Base-by-base conservation (phyloP, 2,113 vertebrate species). In the Ceratotherium simum region DNA sequence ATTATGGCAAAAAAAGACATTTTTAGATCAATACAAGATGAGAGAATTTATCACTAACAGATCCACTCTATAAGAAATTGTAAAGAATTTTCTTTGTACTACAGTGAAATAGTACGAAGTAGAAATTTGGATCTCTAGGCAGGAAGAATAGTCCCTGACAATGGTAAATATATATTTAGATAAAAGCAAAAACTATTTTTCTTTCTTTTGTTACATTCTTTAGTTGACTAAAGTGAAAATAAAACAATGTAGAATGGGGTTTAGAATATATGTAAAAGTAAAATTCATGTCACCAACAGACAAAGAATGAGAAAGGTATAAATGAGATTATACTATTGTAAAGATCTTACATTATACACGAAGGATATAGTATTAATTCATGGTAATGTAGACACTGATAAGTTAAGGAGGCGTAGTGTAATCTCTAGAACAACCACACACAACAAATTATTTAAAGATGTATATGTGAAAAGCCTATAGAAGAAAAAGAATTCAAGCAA, bases 181-280 rank as follows among this genome's bases (percentile, higher is more conserved):
- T 27, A 85, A 56, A 81, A 54, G 48, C 36, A 64, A 78, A 87
- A 58, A 62, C 7, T 54, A 23, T 12, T 90, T 67, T 64, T 33
- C 21, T 64, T 72, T 69, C 25, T 73, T 93, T 36, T 75, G 36
- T 67, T 58, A 54, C 1, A 25, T 78, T 67, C 14, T 88, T 97
- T 78, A 60, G 82, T 14, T 42, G 62, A 88, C 58, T 84, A n/a
- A 80, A 80, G 29, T 54, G 36, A 93, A 73, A 97, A 76, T 70
- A 75, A 94, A 88, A 48, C 76, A 39, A 60, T 21, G 33, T 16
- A 21, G 1, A 80, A 36, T 58, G 39, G 16, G 39, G 10, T 48
- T 73, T 65, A 58, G 29, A 87, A 79, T 72, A 67, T 6, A 90
- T 23, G 6, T 23, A 65, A 80, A 95, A 87, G 39, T 91, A 78